Evolutionary conservation across 2,888 invertebrate genomes (phyloP).

Genomic region (Lymantria dispar): DNA sequence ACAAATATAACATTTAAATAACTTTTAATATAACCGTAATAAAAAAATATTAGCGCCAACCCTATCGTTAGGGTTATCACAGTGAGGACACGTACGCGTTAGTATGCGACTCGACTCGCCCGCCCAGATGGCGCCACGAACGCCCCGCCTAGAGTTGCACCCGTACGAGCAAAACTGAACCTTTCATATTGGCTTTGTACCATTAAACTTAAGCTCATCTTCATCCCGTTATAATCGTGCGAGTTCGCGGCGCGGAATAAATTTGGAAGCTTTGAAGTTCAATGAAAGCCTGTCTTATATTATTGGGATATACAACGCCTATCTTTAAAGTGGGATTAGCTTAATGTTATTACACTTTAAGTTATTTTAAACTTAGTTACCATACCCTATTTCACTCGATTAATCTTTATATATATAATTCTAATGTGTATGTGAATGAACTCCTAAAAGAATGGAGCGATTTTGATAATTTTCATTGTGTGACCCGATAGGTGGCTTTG

Average conservation of each 20-base stretch:
- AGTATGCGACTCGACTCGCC: constrained; percentile 36
- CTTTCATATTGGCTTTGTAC: constrained; percentile 35
- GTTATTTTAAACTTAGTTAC: no score
- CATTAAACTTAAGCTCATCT: constrained; percentile 35
- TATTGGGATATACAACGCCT: constrained; percentile 21
- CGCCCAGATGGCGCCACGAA: constrained; percentile 33
- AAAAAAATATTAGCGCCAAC: constrained; percentile 14
- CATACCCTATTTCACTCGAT: no score
- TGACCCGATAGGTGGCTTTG: no score
- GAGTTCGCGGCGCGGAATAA: constrained; percentile 33
- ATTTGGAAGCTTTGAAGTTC: constrained; percentile 35
- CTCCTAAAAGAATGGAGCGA: no score
- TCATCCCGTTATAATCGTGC: constrained; percentile 33
- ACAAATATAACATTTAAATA: no score
- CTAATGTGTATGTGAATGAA: no score
- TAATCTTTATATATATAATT: no score
- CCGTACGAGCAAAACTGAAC: constrained; percentile 31
- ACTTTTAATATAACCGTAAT: neutral
- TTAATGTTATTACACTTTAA: constrained; percentile 4
- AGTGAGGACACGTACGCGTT: constrained; percentile 15
- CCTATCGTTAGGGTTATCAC: constrained; percentile 7
- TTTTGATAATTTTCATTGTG: no score
- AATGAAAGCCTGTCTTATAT: constrained; percentile 27
- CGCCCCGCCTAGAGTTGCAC: constrained; percentile 32
- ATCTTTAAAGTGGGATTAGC: constrained; percentile 11